Base-by-base conservation (phyloP, 2,113 vertebrate genomes). In the Pelodiscus sinensis region DNA sequence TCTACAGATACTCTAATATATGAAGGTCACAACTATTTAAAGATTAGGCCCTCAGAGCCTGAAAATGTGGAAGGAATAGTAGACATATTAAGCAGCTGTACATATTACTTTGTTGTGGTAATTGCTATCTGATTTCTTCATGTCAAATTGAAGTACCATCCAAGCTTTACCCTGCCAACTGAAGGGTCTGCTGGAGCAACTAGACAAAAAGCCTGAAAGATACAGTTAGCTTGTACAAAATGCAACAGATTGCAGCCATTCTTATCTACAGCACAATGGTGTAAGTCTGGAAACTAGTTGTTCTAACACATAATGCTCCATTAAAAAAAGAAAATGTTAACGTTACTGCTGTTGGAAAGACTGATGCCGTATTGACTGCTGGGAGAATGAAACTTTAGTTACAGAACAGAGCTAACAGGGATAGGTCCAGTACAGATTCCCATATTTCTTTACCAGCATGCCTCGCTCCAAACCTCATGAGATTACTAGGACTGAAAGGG, bases 11-110 rank as follows among this genome's bases (percentile, higher is more conserved):
- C 56, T 95, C 55, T 8, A 27, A 54, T 80, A 86, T n/a, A 56
- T 90, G 91, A 96, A 97, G 94, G 94, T 96, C 94, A 95, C 81
- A 86, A 80, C 96, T 96, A 95, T 95, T 94, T 96, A 97, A 94
- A 96, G 94, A 92, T 88, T 44, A 82, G 82, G 86, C 84, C 85
- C 56, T 82, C 89, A 93, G 82, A 92, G 89, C 90, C 86, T 93
- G 94, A 89, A 62, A 78, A 91, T 65, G 68, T 62, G 6, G 4
- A 92, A 91, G 87, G 60, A 90, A 78, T 87, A 90, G 81, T 8
- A 86, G 90, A 92, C 94, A 87, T 93, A 88, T 91, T 94, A 96
- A 93, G 78, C 82, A 94, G 80, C 88, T 57, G 44, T 65, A 77
- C 81, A 81, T 94, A 94, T 93, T 87, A 73, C 84, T 71, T 86